Evolutionary conservation across 2,113 vertebrate genomes (phyloP), one percentile per base, ranked within the genome.

Genomic region (Passer montanus): DNA sequence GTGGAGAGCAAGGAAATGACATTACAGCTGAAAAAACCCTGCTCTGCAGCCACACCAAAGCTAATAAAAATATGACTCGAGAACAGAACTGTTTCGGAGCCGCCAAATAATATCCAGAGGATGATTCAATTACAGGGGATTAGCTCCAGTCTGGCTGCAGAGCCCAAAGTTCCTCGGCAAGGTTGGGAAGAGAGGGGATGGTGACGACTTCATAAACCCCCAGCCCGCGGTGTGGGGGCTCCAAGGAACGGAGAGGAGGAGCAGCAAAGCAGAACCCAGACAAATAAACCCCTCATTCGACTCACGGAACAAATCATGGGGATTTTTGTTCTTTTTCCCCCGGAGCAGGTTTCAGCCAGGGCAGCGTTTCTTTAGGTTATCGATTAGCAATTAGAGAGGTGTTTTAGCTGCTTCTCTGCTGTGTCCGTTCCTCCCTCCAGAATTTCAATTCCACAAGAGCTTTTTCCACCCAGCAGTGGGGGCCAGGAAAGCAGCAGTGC

Each of bases 101-200:
- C 87, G 62, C 78, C 93, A 58, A 88, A 92, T 76, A 84, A 95
- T 6, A 96, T 84, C 86, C 84, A 77, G 7, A 60, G 41, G 81
- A 76, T 82, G 96, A 94, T 91, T 95, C 94, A 95, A 90, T 97
- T 95, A 95, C 81, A 43, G 90, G 73, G 96, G 96, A 95, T 96
- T 95, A 96, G 95, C 81, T 69, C 46, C 13, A 41, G 53, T 69
- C 80, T 74, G 80, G 56, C 80, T 89, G 86, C 17, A 0, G 77
- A 96, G 93, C 89, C 89, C 72, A 4, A 63, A 90, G 55, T 77
- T 94, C 58, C 93, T 77, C 66, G 0, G 4, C 7, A 11, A 81
- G 94, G 64, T 73, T 87, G 50, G 78, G 84, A 47, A 58, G 58
- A 2, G 0, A 55, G 66, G 84, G 92, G 75, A 6, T 3, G 82